These are phyloP conservation scores for Lysandra coridon DNA, from an alignment of 2,888 invertebrate species.

Conservation along the genomic window DNA sequence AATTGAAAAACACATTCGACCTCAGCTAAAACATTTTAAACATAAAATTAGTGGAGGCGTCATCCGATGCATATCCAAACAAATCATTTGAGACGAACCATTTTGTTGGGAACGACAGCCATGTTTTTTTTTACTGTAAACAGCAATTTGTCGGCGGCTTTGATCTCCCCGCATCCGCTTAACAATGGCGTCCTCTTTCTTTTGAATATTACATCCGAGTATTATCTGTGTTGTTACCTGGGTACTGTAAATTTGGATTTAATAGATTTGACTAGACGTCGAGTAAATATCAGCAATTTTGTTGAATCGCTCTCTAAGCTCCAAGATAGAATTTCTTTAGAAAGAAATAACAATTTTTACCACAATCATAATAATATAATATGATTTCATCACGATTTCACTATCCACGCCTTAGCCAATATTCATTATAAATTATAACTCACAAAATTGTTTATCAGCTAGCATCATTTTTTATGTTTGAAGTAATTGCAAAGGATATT, in stretches of 20 bases:
- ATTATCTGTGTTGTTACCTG: conserved; percentile 29
- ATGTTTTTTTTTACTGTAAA: conserved; percentile 50
- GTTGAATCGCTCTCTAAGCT: not conserved
- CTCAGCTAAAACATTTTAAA: conserved; percentile 4
- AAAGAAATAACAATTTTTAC: not conserved
- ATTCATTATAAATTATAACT: not conserved
- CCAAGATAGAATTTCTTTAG: not conserved
- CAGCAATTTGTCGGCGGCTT: conserved; percentile 64
- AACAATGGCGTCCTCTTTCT: conserved; percentile 54
- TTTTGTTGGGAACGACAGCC: conserved; percentile 29
- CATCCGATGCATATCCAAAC: conserved; percentile 18
- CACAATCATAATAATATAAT: not conserved
- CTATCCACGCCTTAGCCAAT: not conserved
- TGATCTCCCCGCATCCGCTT: conserved; percentile 74
- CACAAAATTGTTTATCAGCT: not conserved
- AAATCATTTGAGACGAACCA: conserved; percentile 20
- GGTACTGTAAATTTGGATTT: conserved; percentile 22
- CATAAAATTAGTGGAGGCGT: conserved; percentile 17
- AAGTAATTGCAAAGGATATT: not conserved
- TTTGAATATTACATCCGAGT: conserved; percentile 32
- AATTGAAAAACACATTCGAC: not conserved
- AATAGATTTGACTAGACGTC: conserved; percentile 9
- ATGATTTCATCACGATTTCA: not conserved
- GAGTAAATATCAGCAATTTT: not conserved
- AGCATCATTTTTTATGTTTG: not conserved